Evolutionary conservation across 2,797 vertebrate genomes (phyloP).

Genomic region (Hyperoplus lanceolatus): DNA sequence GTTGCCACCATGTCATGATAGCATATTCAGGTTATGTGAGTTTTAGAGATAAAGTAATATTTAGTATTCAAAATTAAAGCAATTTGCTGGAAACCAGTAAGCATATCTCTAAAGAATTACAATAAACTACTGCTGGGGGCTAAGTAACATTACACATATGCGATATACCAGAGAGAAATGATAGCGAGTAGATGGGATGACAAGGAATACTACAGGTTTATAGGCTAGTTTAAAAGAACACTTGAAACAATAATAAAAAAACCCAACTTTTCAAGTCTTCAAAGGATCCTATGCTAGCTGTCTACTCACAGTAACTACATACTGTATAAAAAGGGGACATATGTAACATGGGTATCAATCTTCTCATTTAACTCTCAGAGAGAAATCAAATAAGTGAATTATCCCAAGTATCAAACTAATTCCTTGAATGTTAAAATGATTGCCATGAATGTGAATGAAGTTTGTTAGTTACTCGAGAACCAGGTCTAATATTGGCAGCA

Average conservation of each 20-base stretch:
- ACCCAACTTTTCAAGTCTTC: not conserved
- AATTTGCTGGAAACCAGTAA: not conserved
- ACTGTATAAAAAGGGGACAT: not conserved
- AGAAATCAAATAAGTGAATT: not conserved
- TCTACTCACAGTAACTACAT: not conserved
- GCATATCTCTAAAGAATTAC: not conserved
- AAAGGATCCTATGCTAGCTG: not conserved
- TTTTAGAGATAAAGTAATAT: no score
- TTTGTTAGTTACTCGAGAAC: not conserved
- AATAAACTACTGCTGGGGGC: no score
- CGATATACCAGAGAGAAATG: not conserved
- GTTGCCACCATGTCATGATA: not conserved
- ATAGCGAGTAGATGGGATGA: not conserved
- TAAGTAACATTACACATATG: not conserved
- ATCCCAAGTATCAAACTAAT: not conserved
- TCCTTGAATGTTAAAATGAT: not conserved
- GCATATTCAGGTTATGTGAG: no score
- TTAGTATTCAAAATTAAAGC: not conserved
- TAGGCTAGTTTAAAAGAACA: no score
- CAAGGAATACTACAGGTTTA: not conserved
- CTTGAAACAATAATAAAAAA: no score
- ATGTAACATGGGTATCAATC: not conserved
- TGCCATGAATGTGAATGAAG: slow-evolving; percentile 7
- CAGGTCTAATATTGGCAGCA: slow-evolving; percentile 17
- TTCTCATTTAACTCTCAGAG: not conserved